Evolutionary conservation across 2,888 invertebrate genomes (phyloP).

Genomic region (Drosophila formosana): DNA sequence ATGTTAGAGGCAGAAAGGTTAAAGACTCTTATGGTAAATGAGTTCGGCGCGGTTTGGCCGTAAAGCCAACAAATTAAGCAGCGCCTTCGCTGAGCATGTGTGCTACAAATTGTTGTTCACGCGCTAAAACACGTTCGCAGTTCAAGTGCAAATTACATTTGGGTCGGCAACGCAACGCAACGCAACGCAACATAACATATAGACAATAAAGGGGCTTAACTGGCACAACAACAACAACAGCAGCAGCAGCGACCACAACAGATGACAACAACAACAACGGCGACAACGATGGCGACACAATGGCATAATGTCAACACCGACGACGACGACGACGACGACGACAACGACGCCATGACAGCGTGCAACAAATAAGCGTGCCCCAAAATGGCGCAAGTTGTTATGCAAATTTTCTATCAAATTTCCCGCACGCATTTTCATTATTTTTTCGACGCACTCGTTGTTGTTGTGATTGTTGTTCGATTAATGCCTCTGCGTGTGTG

Average conservation of each 20-base stretch:
- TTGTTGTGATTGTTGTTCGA: conserved; percentile 51
- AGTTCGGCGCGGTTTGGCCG: conserved; percentile 18
- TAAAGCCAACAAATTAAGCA: conserved; percentile 51
- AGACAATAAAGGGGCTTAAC: conserved; percentile 56
- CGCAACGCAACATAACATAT: conserved; percentile 6
- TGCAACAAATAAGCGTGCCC: conserved; percentile 43
- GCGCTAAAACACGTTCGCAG: conserved; percentile 35
- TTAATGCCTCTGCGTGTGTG: conserved; percentile 45
- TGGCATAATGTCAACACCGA: conserved; percentile 32
- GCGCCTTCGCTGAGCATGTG: neutral
- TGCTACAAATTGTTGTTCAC: conserved; percentile 11
- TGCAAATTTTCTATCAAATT: conserved; percentile 68
- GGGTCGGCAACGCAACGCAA: conserved; percentile 18
- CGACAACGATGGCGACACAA: conserved; percentile 7
- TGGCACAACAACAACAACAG: conserved; percentile 37
- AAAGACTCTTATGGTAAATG: conserved; percentile 13
- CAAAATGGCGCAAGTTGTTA: conserved; percentile 72
- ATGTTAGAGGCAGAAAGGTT: conserved; percentile 15
- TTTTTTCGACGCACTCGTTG: conserved; percentile 29
- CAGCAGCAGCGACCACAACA: conserved; percentile 24
- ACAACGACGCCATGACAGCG: conserved; percentile 16
- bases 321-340: too few relatives aligned
- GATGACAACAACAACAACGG: conserved; percentile 9
- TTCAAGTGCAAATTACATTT: conserved; percentile 71
- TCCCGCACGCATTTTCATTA: conserved; percentile 48